Evolutionary conservation across 1,140 invertebrate genomes (phyloP).

Genomic region (Cataglyphis hispanica): DNA sequence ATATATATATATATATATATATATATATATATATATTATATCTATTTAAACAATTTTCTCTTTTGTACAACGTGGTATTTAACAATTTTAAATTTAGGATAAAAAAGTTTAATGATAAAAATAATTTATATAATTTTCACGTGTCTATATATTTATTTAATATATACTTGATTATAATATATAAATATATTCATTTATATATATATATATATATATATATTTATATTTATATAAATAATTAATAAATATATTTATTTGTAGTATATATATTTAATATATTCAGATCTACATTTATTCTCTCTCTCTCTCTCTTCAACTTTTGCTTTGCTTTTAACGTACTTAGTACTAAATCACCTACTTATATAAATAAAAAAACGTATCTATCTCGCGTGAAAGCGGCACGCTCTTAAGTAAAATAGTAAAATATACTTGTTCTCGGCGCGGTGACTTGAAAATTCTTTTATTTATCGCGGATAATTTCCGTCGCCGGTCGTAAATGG

Average conservation of each 20-base stretch:
- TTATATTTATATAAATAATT: too few species aligned
- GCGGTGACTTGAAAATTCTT: conserved; percentile 21
- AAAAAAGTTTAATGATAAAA: background rate
- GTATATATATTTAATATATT: too few species aligned
- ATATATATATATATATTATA: too few species aligned
- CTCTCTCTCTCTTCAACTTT: background rate
- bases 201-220: too few species aligned
- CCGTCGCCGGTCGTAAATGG: conserved; percentile 42
- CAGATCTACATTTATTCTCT: background rate
- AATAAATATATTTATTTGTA: too few species aligned
- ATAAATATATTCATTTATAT: too few species aligned
- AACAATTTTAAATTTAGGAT: background rate
- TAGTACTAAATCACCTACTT: background rate
- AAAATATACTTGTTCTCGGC: background rate
- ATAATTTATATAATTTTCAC: conserved; percentile 14
- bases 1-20: too few species aligned
- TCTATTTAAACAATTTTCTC: background rate
- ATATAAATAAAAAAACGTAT: background rate
- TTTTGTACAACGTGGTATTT: background rate
- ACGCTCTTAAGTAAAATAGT: background rate
- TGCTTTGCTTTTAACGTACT: background rate
- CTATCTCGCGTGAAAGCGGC: background rate
- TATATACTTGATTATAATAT: too few species aligned
- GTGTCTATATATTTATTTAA: background rate
- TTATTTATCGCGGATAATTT: conserved; percentile 46